Percentiles rank a stretch among this genome's conserved stretches.
These are phyloP conservation scores for Drosophila sordidula DNA, from an alignment of 2,888 invertebrate genomes.

Conservation along the genomic window DNA sequence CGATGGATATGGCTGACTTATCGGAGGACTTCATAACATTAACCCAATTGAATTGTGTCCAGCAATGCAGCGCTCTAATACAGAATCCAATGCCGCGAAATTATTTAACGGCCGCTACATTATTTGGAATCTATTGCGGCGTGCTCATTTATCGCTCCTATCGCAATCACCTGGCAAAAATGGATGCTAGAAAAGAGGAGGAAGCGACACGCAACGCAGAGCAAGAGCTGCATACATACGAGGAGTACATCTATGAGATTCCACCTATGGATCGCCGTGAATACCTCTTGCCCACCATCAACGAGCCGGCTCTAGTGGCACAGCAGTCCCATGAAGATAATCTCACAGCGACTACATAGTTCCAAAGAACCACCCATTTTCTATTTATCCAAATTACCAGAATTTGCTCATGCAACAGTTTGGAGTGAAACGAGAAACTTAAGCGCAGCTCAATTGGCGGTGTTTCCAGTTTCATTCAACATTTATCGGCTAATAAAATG, in stretches of 20 bases:
- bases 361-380: too few relatives aligned
- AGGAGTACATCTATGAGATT: conserved; percentile 5
- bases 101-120: conserved; percentile 13
- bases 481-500: not conserved
- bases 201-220: not conserved
- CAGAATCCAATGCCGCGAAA: conserved; percentile 23
- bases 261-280: conserved; percentile 14
- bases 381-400: not conserved
- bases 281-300: not conserved
- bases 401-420: not conserved
- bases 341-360: not conserved
- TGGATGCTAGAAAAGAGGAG: not conserved
- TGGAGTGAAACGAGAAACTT: not conserved
- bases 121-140: conserved; percentile 45
- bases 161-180: not conserved
- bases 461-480: not conserved
- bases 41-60: conserved; percentile 33
- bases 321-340: not conserved
- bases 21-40: conserved; percentile 25
- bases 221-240: conserved; percentile 13
- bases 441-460: not conserved
- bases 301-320: not conserved
- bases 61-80: conserved; percentile 21
- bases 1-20: conserved; percentile 25
- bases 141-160: conserved; percentile 39